Evolutionary conservation across 2,797 vertebrate genomes (phyloP).

Genomic region (Lacerta bilineata): DNA sequence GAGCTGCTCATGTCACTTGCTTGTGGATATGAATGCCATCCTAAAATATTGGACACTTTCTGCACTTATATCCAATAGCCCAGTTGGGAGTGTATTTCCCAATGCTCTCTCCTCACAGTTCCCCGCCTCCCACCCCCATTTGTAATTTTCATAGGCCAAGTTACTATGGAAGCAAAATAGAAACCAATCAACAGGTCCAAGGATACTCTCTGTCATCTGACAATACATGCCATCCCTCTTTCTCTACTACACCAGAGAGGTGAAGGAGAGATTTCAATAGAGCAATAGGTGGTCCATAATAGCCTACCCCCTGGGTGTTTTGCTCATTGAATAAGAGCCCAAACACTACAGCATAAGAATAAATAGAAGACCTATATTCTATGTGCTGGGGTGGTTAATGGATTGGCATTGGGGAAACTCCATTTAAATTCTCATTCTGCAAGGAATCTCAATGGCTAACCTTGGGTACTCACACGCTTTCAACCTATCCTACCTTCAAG

Average conservation of each 20-base stretch:
- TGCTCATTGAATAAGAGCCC: background rate
- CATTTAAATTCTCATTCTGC: background rate
- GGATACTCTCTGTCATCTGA: background rate
- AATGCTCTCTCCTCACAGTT: background rate
- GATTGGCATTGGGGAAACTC: background rate
- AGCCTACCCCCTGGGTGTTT: constrained; percentile 9
- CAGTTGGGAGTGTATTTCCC: constrained; percentile 4
- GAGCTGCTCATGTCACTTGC: constrained; percentile 4
- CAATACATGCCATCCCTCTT: constrained; percentile 21
- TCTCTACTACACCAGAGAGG: background rate
- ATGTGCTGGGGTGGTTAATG: background rate
- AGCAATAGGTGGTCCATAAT: constrained; percentile 26
- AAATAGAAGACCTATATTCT: constrained; percentile 29
- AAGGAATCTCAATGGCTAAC: background rate
- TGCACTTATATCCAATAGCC: background rate
- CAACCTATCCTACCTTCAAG: background rate
- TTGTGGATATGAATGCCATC: constrained; percentile 23
- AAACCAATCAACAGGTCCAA: background rate
- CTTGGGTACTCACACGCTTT: background rate
- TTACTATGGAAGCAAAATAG: background rate
- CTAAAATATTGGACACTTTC: background rate
- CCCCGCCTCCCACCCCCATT: background rate
- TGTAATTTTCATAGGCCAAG: background rate
- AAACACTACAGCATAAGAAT: constrained; percentile 35
- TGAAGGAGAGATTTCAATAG: constrained; percentile 40